These are phyloP conservation scores for Epinephelus coioides DNA, from an alignment of 2,797 vertebrate species.

Conservation along the genomic window DNA sequence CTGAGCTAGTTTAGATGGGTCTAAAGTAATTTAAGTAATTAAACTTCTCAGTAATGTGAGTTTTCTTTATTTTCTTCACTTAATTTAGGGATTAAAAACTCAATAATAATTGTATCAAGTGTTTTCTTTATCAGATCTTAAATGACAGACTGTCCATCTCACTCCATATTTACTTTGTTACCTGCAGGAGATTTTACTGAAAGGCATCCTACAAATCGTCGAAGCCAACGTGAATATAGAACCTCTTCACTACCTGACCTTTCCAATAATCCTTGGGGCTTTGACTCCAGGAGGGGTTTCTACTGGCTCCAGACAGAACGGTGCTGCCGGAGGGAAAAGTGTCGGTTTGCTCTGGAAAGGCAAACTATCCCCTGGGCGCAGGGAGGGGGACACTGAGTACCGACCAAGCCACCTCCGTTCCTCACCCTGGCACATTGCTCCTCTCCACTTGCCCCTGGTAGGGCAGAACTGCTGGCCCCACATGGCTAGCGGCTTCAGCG, in stretches of 20 bases:
- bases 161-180: constrained; percentile 29
- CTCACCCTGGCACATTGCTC: constrained; percentile 95
- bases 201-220: constrained; percentile 92
- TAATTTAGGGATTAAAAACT: neutral
- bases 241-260: constrained; percentile 92
- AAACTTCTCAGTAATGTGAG: neutral
- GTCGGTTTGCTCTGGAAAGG: constrained; percentile 86
- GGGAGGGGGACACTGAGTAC: constrained; percentile 83
- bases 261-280: constrained; percentile 86
- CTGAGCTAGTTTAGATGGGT: neutral
- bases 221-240: constrained; percentile 88
- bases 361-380: constrained; percentile 85
- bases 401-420: constrained; percentile 81
- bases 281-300: constrained; percentile 61
- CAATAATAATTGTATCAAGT: neutral
- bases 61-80: neutral
- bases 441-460: constrained; percentile 93
- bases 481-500: constrained; percentile 96
- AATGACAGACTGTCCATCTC: neutral
- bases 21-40: constrained; percentile 7
- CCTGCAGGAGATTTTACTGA: constrained; percentile 91
- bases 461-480: constrained; percentile 99
- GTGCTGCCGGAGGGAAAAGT: constrained; percentile 78
- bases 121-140: constrained; percentile 1
- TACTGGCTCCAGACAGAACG: constrained; percentile 81